Evolutionary conservation across 2,888 invertebrate species (phyloP).

Genomic region (Adelphocoris suturalis): DNA sequence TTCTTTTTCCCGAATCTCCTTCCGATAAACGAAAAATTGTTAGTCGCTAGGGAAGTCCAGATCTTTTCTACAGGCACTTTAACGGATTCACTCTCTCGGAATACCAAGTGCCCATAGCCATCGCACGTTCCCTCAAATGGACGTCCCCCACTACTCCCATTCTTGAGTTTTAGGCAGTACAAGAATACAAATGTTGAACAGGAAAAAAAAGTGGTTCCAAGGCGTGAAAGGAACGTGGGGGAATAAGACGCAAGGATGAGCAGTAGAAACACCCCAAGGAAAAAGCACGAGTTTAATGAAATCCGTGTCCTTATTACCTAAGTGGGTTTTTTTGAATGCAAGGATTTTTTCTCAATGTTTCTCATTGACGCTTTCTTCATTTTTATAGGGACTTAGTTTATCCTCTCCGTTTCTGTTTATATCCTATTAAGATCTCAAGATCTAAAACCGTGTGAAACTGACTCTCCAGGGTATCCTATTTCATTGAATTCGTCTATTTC

Average conservation of each 20-base stretch:
- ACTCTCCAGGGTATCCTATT: too few relatives aligned
- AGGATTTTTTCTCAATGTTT: not conserved
- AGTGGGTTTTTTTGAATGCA: not conserved
- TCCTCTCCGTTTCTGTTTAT: too few relatives aligned
- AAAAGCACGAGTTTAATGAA: conserved; percentile 44
- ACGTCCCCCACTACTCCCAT: not conserved
- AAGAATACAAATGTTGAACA: conserved; percentile 57
- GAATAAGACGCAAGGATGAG: not conserved
- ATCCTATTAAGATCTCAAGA: too few relatives aligned
- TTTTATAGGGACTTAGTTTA: not conserved
- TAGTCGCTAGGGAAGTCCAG: not conserved
- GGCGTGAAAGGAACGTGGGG: conserved; percentile 4
- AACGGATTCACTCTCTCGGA: conserved; percentile 52
- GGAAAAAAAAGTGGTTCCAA: conserved; percentile 29
- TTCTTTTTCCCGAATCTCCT: too few relatives aligned
- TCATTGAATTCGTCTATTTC: too few relatives aligned
- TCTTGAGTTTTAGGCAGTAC: conserved; percentile 30
- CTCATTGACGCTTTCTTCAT: not conserved
- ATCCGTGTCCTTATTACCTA: conserved; percentile 53
- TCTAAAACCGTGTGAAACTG: too few relatives aligned
- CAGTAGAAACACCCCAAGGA: not conserved
- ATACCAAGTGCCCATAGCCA: conserved; percentile 63
- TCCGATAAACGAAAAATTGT: too few relatives aligned
- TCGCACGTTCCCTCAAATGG: conserved; percentile 53
- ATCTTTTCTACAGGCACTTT: conserved; percentile 49